Conservation (phyloP, 2,797 vertebrate species). For the Propithecus perrieri region DNA sequence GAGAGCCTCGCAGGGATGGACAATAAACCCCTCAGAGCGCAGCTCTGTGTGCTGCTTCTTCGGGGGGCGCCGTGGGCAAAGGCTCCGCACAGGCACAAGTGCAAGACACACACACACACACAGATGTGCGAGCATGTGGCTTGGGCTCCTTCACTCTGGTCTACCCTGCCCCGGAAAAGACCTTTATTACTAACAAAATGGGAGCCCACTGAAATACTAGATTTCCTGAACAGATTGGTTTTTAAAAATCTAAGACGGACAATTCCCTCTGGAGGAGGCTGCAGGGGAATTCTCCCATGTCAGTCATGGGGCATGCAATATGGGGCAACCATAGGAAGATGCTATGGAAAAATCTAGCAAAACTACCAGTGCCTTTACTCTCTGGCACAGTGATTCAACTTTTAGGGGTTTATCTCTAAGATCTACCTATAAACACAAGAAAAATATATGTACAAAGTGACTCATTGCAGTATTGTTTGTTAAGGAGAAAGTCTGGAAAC, state of each 20-base stretch:
- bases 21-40: background rate
- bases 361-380: background rate
- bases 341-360: background rate
- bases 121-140: background rate
- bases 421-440: background rate
- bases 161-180: background rate
- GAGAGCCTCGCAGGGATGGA: accelerated
- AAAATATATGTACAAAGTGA: too few species aligned
- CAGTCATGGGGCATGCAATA: background rate
- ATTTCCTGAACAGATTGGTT: background rate
- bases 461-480: accelerated
- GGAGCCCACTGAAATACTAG: background rate
- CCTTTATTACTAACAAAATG: too few species aligned
- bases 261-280: background rate
- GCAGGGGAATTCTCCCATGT: too few species aligned
- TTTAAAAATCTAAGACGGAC: background rate
- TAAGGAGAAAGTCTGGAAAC: background rate
- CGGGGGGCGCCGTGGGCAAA: accelerated
- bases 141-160: background rate
- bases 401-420: background rate
- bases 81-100: accelerated
- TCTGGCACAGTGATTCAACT: too few species aligned
- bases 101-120: background rate
- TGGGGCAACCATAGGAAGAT: background rate
- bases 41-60: background rate